These are phyloP conservation scores for Zosterops pallidus DNA, from an alignment of 2,113 vertebrate species.

Conservation along the genomic window DNA sequence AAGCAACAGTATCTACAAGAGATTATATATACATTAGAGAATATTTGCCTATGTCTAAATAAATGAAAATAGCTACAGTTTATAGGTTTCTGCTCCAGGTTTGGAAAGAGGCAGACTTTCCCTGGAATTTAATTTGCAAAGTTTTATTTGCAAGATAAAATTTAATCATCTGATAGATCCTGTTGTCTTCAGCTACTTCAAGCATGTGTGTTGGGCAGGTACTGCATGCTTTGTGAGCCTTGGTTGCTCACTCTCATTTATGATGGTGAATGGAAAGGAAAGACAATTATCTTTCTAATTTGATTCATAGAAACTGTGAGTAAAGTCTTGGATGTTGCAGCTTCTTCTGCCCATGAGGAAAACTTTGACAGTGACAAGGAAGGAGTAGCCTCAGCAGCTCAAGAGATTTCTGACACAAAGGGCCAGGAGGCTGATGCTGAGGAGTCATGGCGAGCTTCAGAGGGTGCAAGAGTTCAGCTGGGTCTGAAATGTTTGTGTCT, in stretches of 20 bases:
- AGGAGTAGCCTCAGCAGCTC: slow-evolving; percentile 1
- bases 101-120: neutral
- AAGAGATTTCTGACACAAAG: neutral
- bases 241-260: neutral
- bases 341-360: slow-evolving; percentile 4
- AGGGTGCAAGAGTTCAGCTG: slow-evolving; percentile 15
- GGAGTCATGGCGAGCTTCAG: neutral
- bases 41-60: neutral
- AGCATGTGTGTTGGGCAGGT: neutral
- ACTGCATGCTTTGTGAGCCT: neutral
- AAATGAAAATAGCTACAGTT: neutral
- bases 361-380: neutral
- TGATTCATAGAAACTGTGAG: slow-evolving; percentile 28
- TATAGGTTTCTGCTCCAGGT: neutral
- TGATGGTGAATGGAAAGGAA: neutral
- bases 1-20: neutral
- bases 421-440: neutral
- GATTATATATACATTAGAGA: neutral
- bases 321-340: slow-evolving; percentile 12
- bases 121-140: neutral
- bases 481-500: neutral
- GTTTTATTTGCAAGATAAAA: neutral
- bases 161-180: neutral
- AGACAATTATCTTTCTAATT: slow-evolving; percentile 6
- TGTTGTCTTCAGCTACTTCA: neutral